Percentiles rank a stretch among this genome's conserved stretches.
phyloP scores from a whole-genome alignment of 2,797 vertebrate genomes.

The Emydoidea blandingii region DNA sequence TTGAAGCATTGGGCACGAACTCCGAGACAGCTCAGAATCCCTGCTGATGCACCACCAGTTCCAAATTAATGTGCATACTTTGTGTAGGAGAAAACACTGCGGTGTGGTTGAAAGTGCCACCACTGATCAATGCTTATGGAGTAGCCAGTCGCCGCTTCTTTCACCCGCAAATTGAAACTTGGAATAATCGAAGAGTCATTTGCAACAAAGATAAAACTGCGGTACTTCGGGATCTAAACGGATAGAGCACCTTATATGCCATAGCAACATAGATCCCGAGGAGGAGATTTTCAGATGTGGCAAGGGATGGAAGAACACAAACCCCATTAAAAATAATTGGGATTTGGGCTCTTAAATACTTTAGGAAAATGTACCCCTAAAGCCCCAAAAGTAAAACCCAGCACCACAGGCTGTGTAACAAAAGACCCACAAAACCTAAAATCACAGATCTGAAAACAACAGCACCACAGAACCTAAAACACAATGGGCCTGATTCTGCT shows the following conservation, averaged over 20 bases:
- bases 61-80: neutral
- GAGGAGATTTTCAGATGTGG: neutral
- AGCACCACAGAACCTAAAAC: neutral
- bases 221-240: neutral
- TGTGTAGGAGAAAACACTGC: neutral
- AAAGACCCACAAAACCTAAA: neutral
- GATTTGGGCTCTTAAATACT: neutral
- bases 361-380: neutral
- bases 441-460: neutral
- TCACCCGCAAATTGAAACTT: neutral
- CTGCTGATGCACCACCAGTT: neutral
- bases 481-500: neutral
- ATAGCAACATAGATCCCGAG: neutral
- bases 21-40: neutral
- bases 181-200: neutral
- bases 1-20: neutral
- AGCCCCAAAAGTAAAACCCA: neutral
- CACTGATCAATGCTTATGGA: neutral
- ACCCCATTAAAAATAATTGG: neutral
- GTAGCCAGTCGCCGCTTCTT: neutral
- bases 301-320: neutral
- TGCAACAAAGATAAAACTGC: neutral
- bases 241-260: neutral
- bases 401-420: neutral
- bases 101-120: neutral